Conservation (phyloP, 2,888 invertebrate genomes). For the Crioceris asparagi region DNA sequence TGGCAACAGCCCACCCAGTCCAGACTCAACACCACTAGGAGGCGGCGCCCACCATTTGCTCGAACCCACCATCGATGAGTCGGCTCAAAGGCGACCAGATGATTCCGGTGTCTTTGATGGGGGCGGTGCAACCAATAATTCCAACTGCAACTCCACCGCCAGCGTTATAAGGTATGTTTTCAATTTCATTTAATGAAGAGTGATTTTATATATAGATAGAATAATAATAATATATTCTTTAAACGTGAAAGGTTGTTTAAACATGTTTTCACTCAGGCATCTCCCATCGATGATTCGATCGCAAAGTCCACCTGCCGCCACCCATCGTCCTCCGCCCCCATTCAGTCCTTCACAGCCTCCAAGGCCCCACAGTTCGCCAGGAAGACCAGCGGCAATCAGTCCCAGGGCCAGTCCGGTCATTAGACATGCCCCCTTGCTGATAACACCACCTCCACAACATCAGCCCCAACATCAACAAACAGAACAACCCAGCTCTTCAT, state of each 20-base stretch:
- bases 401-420: conserved; percentile 35
- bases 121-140: conserved; percentile 27
- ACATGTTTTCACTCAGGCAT: conserved; percentile 11
- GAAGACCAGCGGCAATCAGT: conserved; percentile 33
- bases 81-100: conserved; percentile 37
- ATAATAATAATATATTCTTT: neutral
- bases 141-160: too few relatives aligned
- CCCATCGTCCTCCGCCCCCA: conserved; percentile 28
- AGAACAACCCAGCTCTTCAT: conserved; percentile 18
- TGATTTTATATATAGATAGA: neutral
- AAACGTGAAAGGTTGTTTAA: neutral
- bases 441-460: conserved; percentile 23
- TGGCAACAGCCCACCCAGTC: conserved; percentile 42
- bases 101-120: conserved; percentile 47
- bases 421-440: conserved; percentile 31
- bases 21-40: conserved; percentile 45
- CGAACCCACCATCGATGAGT: conserved; percentile 43
- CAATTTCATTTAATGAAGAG: neutral
- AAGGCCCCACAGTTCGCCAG: conserved; percentile 37
- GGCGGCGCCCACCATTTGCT: conserved; percentile 7
- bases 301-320: conserved; percentile 34
- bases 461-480: conserved; percentile 19
- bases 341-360: conserved; percentile 31
- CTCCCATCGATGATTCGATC: conserved; percentile 31
- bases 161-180: conserved; percentile 31